Evolutionary conservation across 2,797 vertebrate species (phyloP).

Genomic region (Orientallactaga sibirica): DNA sequence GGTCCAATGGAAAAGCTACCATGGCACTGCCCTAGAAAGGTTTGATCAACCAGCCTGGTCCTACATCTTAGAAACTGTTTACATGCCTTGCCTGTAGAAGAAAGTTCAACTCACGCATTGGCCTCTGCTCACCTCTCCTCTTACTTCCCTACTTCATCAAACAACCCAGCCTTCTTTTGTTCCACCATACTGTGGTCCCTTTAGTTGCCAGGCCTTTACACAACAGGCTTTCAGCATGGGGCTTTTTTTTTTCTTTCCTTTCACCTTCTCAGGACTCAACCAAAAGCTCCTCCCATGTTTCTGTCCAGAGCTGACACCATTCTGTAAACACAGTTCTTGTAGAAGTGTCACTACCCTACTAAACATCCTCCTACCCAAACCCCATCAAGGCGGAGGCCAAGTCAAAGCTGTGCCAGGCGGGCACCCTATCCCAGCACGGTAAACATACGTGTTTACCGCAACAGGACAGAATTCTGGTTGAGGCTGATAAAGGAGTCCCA

Average conservation of each 20-base stretch:
- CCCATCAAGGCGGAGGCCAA: not conserved
- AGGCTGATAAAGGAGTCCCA: constrained; percentile 68
- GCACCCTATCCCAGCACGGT: not conserved
- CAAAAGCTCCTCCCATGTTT: not conserved
- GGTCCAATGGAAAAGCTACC: not conserved
- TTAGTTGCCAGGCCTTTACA: not conserved
- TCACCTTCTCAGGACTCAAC: not conserved
- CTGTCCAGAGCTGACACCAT: not conserved
- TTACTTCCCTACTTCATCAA: not conserved
- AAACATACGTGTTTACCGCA: constrained; percentile 65
- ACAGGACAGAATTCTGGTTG: constrained; percentile 36
- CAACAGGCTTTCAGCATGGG: not conserved
- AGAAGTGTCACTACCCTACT: not conserved
- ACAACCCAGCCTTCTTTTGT: not conserved
- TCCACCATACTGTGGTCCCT: not conserved
- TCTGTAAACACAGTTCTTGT: not conserved
- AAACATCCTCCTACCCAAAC: not conserved
- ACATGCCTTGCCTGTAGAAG: not conserved
- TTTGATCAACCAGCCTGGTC: not conserved
- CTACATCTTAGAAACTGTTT: not conserved
- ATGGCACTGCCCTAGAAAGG: not conserved
- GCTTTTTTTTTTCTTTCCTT: not conserved
- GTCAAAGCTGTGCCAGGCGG: not conserved
- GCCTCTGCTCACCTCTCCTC: not conserved
- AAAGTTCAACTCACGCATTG: not conserved